Base-by-base conservation (phyloP, 2,113 vertebrate species). In the Cavia aperea region DNA sequence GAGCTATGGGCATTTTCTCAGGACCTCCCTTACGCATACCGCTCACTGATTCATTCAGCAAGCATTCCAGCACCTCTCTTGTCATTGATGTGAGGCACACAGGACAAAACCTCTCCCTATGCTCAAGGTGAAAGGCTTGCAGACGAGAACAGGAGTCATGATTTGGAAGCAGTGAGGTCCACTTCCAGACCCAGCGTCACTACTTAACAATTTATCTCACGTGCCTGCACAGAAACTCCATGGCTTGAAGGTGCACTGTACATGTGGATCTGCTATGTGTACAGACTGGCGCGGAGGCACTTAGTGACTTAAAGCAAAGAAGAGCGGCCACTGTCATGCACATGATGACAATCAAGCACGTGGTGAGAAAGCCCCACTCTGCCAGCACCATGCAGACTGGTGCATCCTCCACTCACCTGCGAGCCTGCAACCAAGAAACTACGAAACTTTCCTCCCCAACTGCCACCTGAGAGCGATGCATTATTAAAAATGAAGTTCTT, bases 401-500 rank as follows among this genome's bases (percentile, higher is more conserved):
- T 39, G 43, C 26, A 43, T 19, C 60, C 43, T 18, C 62, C 3
- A 9, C 31, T 65, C 65, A 43, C 43, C 63, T 88, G 75, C 43
- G 84, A 93, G 24, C 31, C 51, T 23, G 51, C 68, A 65, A 9
- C 19, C 8, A 19, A 91, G 84, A 85, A 89, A 70, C 86, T 33
- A 86, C 65, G 26, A 79, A 58, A 43, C 43, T 43, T 63, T 68
- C 93, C 75, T 75, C 66, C 81, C 58, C 21, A 62, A 83, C 56
- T 7, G 86, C 46, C 19, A 49, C 79, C 79, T 60, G 78, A 39
- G 81, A 88, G 70, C 14, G n/a, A 60, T 14, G 18, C 46, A 33
- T 81, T 89, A 83, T 81, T 89, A 91, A 56, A 24, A 90, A 84
- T 36, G 85, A 90, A 65, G 90, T 92, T 82, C 83, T 85, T 13